These are phyloP conservation scores for Stegophylla sp. DNA, from an alignment of 2,888 invertebrate genomes.

Conservation along the genomic window DNA sequence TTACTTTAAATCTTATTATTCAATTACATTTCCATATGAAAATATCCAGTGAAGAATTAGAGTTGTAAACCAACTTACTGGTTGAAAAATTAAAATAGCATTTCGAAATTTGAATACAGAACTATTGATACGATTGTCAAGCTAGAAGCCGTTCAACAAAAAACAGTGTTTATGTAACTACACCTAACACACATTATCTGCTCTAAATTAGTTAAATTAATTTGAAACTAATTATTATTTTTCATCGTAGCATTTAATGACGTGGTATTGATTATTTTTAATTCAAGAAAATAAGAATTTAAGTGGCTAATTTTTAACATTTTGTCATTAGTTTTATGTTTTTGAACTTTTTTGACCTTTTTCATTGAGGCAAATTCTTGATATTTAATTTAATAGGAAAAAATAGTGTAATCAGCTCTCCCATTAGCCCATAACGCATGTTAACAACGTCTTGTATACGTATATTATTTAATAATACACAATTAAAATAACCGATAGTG, in stretches of 20 bases:
- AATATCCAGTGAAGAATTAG: too few relatives aligned
- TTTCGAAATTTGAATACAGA: too few relatives aligned
- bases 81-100: too few relatives aligned
- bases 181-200: neutral
- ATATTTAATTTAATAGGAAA: constrained; percentile 9
- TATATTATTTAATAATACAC: constrained; percentile 10
- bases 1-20: too few relatives aligned
- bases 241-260: neutral
- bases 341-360: constrained; percentile 16
- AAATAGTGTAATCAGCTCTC: constrained; percentile 16
- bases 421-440: constrained; percentile 15
- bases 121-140: too few relatives aligned
- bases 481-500: constrained; percentile 42
- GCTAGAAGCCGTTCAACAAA: too few relatives aligned
- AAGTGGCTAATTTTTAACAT: constrained; percentile 21
- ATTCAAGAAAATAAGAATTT: neutral
- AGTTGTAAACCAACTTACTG: too few relatives aligned
- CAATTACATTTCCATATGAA: too few relatives aligned
- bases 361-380: constrained; percentile 4
- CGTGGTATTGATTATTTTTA: neutral
- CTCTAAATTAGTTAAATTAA: neutral
- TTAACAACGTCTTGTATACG: constrained; percentile 23
- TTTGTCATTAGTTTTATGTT: constrained; percentile 13
- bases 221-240: constrained; percentile 1
- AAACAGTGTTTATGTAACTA: too few relatives aligned